Conservation (phyloP, 1,140 invertebrate genomes). For the Leguminivora glycinivorella region DNA sequence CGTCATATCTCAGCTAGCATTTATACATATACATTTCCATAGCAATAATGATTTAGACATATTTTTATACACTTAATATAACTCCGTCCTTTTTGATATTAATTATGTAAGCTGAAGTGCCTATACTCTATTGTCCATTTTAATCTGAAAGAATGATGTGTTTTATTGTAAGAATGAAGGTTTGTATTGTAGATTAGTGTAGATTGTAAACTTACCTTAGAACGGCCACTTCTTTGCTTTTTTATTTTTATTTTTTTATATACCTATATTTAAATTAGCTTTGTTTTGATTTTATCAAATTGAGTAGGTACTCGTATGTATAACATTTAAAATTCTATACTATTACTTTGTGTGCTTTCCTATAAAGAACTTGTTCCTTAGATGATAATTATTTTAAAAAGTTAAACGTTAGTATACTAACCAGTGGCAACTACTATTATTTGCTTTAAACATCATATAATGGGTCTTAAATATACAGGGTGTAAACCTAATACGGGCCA, state of each 20-base stretch:
- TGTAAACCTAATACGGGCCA: no score
- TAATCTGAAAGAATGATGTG: background rate
- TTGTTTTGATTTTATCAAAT: no score
- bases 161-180: background rate
- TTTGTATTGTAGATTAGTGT: conserved; percentile 15
- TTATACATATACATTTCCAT: conserved; percentile 4
- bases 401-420: no score
- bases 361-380: no score
- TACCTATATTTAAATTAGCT: background rate
- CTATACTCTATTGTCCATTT: background rate
- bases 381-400: no score
- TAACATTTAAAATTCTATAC: no score
- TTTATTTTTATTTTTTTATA: background rate
- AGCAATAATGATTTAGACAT: conserved; percentile 22
- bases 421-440: no score
- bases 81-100: conserved; percentile 18
- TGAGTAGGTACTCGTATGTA: no score
- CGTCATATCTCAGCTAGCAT: conserved; percentile 15
- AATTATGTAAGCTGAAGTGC: conserved; percentile 9
- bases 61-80: conserved; percentile 16
- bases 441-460: background rate
- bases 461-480: background rate
- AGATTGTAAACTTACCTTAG: conserved; percentile 15
- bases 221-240: background rate
- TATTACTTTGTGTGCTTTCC: no score